A percentile compares a stretch with the other conserved stretches of the same genome.
Conservation (phyloP, 2,888 invertebrate species). For the Hirtodrosophila histrioides region DNA sequence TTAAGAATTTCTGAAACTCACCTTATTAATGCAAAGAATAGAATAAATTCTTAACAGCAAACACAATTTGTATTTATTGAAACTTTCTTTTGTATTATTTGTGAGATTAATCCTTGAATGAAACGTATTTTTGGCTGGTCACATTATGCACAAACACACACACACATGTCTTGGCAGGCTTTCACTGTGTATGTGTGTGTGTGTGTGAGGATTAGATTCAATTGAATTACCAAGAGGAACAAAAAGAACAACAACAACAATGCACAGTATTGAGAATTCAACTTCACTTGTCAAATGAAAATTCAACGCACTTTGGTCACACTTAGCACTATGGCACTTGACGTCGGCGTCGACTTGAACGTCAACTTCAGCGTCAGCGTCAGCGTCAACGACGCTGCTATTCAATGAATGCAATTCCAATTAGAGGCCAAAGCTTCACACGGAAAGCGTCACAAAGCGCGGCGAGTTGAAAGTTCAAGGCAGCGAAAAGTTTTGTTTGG, state of each 20-base stretch:
- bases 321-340: slow-evolving; percentile 30
- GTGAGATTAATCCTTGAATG: slow-evolving; percentile 49
- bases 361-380: slow-evolving; percentile 18
- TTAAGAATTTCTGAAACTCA: slow-evolving; percentile 11
- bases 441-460: slow-evolving; percentile 6
- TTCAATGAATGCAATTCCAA: slow-evolving; percentile 63
- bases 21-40: slow-evolving; percentile 22
- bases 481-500: slow-evolving; percentile 9
- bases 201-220: slow-evolving; percentile 12
- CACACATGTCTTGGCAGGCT: slow-evolving; percentile 3
- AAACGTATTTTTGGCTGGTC: slow-evolving; percentile 22
- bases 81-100: slow-evolving; percentile 3
- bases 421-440: slow-evolving; percentile 12
- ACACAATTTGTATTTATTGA: slow-evolving; percentile 3
- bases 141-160: slow-evolving; percentile 20
- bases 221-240: slow-evolving; percentile 37
- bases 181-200: slow-evolving; percentile 12
- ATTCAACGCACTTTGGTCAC: slow-evolving; percentile 55
- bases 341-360: slow-evolving; percentile 5
- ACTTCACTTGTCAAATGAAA: slow-evolving; percentile 26
- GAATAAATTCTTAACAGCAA: slow-evolving; percentile 1
- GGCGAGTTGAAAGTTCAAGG: slow-evolving; percentile 15
- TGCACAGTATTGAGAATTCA: slow-evolving; percentile 2
- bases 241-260: slow-evolving; percentile 7
- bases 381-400: slow-evolving; percentile 11